Evolutionary conservation across 1,140 invertebrate species (phyloP).

Genomic region (Dendrolimus kikuchii): DNA sequence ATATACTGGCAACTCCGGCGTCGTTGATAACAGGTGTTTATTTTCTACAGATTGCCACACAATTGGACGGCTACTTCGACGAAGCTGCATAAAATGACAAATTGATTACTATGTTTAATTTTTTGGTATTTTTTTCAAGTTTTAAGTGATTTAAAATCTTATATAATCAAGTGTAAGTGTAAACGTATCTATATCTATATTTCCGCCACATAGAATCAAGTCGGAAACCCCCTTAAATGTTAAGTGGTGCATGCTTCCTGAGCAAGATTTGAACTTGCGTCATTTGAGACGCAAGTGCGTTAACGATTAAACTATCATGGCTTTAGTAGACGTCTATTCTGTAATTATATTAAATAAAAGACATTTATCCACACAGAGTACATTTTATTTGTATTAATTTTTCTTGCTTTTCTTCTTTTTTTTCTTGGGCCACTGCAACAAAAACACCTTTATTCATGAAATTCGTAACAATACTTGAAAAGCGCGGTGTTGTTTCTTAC

Average conservation of each 20-base stretch:
- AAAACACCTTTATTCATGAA: constrained; percentile 11
- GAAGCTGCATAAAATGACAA: constrained; percentile 40
- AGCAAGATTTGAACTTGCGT: too few species aligned
- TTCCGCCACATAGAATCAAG: too few species aligned
- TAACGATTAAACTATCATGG: too few species aligned
- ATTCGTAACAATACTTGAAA: constrained; percentile 6
- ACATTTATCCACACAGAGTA: constrained; percentile 2
- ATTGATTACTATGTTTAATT: neutral
- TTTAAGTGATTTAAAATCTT: neutral
- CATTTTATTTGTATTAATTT: constrained; percentile 2
- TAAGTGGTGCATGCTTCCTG: too few species aligned
- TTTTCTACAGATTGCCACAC: constrained; percentile 43
- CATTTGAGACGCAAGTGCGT: too few species aligned
- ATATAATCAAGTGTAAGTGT: neutral
- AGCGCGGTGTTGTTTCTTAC: neutral
- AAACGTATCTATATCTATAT: too few species aligned
- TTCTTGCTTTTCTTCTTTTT: constrained; percentile 26
- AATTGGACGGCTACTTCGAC: constrained; percentile 57
- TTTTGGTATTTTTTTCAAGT: neutral
- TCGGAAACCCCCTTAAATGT: too few species aligned
- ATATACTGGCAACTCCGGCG: neutral
- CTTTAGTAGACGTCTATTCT: too few species aligned
- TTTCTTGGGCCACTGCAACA: constrained; percentile 55
- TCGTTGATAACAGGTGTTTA: neutral
- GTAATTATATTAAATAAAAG: neutral